Evolutionary conservation across 2,888 invertebrate species (phyloP).

Genomic region (Eristalis intricaria): DNA sequence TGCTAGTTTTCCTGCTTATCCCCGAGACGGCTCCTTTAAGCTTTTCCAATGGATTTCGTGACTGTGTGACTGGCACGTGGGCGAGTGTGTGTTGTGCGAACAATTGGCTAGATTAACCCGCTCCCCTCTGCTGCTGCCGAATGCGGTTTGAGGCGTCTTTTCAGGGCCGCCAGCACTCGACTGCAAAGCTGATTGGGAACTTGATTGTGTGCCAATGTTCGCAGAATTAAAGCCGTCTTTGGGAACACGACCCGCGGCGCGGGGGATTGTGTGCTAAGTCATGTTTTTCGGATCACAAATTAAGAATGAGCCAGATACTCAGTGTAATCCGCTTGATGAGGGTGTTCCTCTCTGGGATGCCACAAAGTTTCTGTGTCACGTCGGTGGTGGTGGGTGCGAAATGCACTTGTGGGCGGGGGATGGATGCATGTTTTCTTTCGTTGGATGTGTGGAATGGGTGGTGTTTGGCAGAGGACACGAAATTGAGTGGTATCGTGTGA

Average conservation of each 20-base stretch:
- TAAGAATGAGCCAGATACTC: background rate
- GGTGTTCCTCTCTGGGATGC: background rate
- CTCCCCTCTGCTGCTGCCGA: conserved; percentile 15
- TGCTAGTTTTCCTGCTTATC: conserved; percentile 69
- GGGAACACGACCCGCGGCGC: background rate
- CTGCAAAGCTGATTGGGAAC: conserved; percentile 14
- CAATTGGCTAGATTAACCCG: conserved; percentile 42
- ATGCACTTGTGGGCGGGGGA: too few species aligned
- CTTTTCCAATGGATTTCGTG: conserved; percentile 43
- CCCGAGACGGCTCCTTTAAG: conserved; percentile 57
- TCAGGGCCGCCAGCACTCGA: conserved; percentile 20
- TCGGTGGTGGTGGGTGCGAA: too few species aligned
- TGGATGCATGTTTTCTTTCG: too few species aligned
- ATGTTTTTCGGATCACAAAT: background rate
- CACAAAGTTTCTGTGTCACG: too few species aligned
- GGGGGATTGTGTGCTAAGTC: background rate
- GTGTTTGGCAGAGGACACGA: too few species aligned
- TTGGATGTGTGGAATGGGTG: too few species aligned
- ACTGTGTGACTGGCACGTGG: background rate
- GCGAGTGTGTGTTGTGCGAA: background rate
- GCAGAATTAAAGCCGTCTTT: conserved; percentile 31
- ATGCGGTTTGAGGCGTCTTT: conserved; percentile 31
- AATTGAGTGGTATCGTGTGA: too few species aligned
- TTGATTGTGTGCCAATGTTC: conserved; percentile 59
- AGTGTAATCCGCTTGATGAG: background rate